Evolutionary conservation across 2,113 vertebrate species (phyloP).

Genomic region (Istiophorus platypterus): DNA sequence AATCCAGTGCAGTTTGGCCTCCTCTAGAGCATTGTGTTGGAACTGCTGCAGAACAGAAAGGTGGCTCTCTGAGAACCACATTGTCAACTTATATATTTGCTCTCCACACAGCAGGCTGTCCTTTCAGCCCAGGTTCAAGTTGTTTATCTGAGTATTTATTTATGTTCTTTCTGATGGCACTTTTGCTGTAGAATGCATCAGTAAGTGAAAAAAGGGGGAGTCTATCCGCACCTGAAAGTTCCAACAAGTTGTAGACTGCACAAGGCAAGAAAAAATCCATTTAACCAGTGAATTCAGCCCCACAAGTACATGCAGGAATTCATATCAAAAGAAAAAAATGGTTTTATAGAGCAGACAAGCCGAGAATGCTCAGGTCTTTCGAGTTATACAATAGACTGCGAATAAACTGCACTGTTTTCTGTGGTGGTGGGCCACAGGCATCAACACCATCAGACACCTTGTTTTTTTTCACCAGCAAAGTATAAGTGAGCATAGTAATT

Average conservation of each 20-base stretch:
- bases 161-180: not conserved
- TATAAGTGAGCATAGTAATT: no score
- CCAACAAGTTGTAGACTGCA: not conserved
- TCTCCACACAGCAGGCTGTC: slow-evolving; percentile 25
- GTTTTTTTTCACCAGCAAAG: no score
- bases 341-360: no score
- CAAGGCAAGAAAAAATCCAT: not conserved
- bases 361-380: no score
- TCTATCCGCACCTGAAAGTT: slow-evolving; percentile 6
- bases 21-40: slow-evolving; percentile 39
- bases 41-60: slow-evolving; percentile 40
- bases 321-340: no score
- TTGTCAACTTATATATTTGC: slow-evolving; percentile 27
- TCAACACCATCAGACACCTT: no score
- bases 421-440: no score
- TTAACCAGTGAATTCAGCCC: not conserved
- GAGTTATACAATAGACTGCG: no score
- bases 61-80: slow-evolving; percentile 4
- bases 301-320: no score
- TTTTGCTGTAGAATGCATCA: not conserved
- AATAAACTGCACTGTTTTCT: no score
- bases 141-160: no score
- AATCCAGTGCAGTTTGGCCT: slow-evolving; percentile 44
- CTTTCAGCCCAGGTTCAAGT: slow-evolving; percentile 1
- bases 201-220: not conserved